Evolutionary conservation across 1,140 invertebrate species (phyloP).

Genomic region (Ceratitis capitata): DNA sequence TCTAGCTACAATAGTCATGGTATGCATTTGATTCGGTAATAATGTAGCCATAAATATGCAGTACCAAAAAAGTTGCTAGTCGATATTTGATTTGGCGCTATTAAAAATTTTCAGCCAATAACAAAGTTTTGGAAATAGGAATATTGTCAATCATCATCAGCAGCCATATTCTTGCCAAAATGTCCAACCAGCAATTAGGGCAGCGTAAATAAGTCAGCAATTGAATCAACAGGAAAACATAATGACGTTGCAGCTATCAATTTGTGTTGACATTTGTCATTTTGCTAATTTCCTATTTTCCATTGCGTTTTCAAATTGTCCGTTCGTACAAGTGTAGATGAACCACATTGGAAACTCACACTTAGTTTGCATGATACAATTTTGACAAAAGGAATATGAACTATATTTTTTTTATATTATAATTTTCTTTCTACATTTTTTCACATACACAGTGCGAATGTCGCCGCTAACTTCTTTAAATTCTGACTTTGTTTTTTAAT

Average conservation of each 20-base stretch:
- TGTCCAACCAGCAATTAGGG: not conserved
- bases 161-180: not conserved
- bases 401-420: too few relatives aligned
- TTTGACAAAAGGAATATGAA: too few relatives aligned
- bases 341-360: too few relatives aligned
- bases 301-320: too few relatives aligned
- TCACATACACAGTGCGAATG: too few relatives aligned
- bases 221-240: not conserved
- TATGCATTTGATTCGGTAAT: not conserved
- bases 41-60: not conserved
- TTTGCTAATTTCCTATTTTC: not conserved
- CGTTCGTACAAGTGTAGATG: too few relatives aligned
- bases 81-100: not conserved
- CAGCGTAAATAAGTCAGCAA: not conserved
- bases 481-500: too few relatives aligned
- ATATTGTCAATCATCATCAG: not conserved
- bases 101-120: not conserved
- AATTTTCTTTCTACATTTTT: too few relatives aligned
- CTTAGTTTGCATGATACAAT: too few relatives aligned
- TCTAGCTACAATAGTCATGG: too few relatives aligned
- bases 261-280: not conserved
- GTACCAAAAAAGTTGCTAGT: not conserved
- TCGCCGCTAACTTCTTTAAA: too few relatives aligned
- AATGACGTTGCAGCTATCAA: not conserved
- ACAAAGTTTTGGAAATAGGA: not conserved